Percentiles rank a stretch among this genome's conserved stretches.
These are phyloP conservation scores for Gymnosoma rotundatum DNA, from an alignment of 2,888 invertebrate genomes.

Conservation along the genomic window DNA sequence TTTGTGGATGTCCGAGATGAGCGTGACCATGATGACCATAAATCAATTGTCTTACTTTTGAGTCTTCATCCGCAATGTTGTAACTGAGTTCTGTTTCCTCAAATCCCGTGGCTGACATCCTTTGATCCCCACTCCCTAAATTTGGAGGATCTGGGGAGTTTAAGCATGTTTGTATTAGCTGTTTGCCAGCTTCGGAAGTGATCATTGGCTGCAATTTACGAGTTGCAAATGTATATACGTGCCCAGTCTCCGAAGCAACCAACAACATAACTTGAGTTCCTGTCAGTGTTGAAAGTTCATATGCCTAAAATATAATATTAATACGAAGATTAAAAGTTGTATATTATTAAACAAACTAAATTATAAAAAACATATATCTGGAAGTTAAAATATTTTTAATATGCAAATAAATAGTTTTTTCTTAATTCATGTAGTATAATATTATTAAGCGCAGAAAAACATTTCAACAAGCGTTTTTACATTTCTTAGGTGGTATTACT, in stretches of 20 bases:
- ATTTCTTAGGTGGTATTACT: too few species aligned
- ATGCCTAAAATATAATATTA: slow-evolving; percentile 89
- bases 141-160: slow-evolving; percentile 97
- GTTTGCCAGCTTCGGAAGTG: slow-evolving; percentile 97
- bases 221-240: slow-evolving; percentile 99
- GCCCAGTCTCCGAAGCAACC: slow-evolving; percentile 99
- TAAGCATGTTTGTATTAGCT: slow-evolving; percentile 98
- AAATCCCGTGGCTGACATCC: slow-evolving; percentile 99
- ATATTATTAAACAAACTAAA: too few species aligned
- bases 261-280: slow-evolving; percentile 99
- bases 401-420: too few species aligned
- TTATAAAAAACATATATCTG: too few species aligned
- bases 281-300: slow-evolving; percentile 98
- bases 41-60: slow-evolving; percentile 98
- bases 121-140: slow-evolving; percentile 90
- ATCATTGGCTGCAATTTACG: slow-evolving; percentile 99
- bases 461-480: too few species aligned
- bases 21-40: slow-evolving; percentile 89
- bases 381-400: too few species aligned
- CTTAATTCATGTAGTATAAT: too few species aligned
- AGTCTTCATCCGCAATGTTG: slow-evolving; percentile 96
- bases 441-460: too few species aligned
- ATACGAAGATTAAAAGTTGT: too few species aligned
- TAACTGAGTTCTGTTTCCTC: slow-evolving; percentile 99
- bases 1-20: slow-evolving; percentile 86